Conservation (phyloP, 2,888 invertebrate genomes). For the Drosophila robusta region DNA sequence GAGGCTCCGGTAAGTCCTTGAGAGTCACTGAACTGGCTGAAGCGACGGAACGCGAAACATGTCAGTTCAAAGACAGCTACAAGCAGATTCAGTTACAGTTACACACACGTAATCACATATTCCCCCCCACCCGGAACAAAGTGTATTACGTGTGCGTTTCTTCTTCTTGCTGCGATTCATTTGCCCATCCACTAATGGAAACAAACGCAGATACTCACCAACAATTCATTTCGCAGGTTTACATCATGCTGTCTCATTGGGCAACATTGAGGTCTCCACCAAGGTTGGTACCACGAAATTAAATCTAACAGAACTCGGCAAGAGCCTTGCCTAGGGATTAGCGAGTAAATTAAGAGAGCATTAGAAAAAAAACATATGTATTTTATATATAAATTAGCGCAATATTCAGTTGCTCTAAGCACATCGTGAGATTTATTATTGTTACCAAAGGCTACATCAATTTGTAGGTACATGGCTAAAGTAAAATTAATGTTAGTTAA, state of each 20-base stretch:
- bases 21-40: conserved; percentile 52
- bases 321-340: conserved; percentile 8
- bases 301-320: background rate
- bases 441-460: too few species aligned
- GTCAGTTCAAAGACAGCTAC: conserved; percentile 24
- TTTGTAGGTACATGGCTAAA: too few species aligned
- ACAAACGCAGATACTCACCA: conserved; percentile 36
- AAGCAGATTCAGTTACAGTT: conserved; percentile 16
- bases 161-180: conserved; percentile 42
- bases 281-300: conserved; percentile 75
- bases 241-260: conserved; percentile 85
- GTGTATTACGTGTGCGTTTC: conserved; percentile 32
- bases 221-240: conserved; percentile 80
- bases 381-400: background rate
- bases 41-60: conserved; percentile 20
- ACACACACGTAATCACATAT: conserved; percentile 30
- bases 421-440: too few species aligned
- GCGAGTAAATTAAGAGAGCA: conserved; percentile 1
- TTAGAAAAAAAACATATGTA: too few species aligned
- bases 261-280: conserved; percentile 84
- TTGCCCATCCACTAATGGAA: conserved; percentile 37
- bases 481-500: too few species aligned
- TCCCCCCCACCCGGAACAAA: conserved; percentile 9
- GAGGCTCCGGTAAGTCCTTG: conserved; percentile 74
- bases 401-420: too few species aligned